These are phyloP conservation scores for Arctopsyche grandis DNA, from an alignment of 1,140 invertebrate species.

Conservation along the genomic window DNA sequence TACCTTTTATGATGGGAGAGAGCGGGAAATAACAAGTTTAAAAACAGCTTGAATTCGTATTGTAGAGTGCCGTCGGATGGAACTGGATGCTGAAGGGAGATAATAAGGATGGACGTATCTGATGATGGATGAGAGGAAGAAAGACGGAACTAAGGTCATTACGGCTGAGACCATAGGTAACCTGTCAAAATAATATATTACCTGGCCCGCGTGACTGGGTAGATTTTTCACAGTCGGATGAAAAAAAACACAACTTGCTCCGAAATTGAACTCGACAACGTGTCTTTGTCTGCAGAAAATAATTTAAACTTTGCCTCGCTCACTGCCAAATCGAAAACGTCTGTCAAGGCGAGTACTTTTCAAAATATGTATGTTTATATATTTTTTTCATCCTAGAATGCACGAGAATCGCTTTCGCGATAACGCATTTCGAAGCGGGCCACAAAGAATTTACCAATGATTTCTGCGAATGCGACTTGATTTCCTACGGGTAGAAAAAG, in stretches of 20 bases:
- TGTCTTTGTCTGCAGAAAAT: neutral
- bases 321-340: neutral
- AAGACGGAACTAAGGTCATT: slow-evolving; percentile 34
- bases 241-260: neutral
- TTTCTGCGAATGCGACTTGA: slow-evolving; percentile 32
- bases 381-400: neutral
- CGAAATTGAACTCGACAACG: slow-evolving; percentile 3
- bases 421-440: neutral
- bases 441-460: slow-evolving; percentile 22
- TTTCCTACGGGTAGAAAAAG: slow-evolving; percentile 36
- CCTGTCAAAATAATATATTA: slow-evolving; percentile 38
- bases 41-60: too few species aligned
- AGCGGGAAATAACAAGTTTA: too few species aligned
- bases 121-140: slow-evolving; percentile 36
- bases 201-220: slow-evolving; percentile 22
- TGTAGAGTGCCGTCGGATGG: too few species aligned
- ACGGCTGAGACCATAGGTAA: slow-evolving; percentile 24
- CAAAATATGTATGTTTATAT: neutral
- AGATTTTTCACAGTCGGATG: slow-evolving; percentile 6
- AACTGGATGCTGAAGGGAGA: neutral
- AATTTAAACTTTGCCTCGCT: slow-evolving; percentile 5
- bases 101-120: slow-evolving; percentile 34
- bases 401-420: slow-evolving; percentile 3
- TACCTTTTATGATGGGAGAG: too few species aligned
- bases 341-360: neutral